phyloP scores from a whole-genome alignment of 2,113 vertebrate species.

The Pluvianellus socialis region DNA sequence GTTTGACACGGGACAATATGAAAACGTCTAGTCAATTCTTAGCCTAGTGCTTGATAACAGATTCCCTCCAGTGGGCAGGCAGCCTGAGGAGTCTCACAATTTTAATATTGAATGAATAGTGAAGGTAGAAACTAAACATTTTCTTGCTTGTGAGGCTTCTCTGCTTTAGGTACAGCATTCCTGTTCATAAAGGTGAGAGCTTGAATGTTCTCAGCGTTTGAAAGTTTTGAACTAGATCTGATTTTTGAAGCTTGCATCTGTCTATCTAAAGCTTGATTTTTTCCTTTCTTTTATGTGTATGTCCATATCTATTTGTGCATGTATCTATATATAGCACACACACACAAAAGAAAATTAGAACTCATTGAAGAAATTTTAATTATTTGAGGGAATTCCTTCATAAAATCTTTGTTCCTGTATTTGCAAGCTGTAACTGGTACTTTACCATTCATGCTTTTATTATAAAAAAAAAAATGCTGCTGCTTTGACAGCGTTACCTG shows the following conservation, averaged over 20 bases:
- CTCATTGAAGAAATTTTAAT: background rate
- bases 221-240: background rate
- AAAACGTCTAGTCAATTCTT: background rate
- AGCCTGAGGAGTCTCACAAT: background rate
- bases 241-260: background rate
- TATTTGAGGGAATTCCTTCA: background rate
- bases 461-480: background rate
- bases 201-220: background rate
- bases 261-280: background rate
- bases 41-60: background rate
- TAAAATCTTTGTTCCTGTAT: background rate
- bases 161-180: background rate
- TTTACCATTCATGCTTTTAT: background rate
- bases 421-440: background rate
- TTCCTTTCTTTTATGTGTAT: background rate
- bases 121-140: background rate
- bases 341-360: background rate
- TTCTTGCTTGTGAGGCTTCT: background rate
- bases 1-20: background rate
- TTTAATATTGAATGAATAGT: background rate
- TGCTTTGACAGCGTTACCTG: background rate
- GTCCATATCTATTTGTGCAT: background rate
- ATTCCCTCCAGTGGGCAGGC: background rate
- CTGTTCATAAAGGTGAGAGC: background rate
- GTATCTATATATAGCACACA: background rate